Conservation (phyloP, 2,888 invertebrate genomes). For the Acleris emargana region DNA sequence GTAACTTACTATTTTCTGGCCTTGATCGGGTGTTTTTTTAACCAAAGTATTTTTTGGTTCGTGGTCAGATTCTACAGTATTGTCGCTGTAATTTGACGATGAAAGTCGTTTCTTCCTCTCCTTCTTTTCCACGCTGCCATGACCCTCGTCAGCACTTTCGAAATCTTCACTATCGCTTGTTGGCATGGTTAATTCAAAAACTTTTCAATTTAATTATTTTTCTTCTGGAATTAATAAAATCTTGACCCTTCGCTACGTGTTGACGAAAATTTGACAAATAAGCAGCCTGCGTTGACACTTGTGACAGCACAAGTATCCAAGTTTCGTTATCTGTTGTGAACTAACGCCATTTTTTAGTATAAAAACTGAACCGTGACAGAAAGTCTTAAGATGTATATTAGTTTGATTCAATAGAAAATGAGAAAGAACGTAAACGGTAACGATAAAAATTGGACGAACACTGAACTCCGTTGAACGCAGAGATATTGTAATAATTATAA, state of each 20-base stretch:
- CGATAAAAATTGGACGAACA: too few relatives aligned
- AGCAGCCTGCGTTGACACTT: conserved; percentile 13
- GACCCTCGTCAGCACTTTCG: conserved; percentile 90
- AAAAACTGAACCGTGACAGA: not conserved
- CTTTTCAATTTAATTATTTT: conserved; percentile 28
- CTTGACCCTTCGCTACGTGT: conserved; percentile 41
- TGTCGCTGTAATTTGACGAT: conserved; percentile 73
- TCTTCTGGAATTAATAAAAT: too few relatives aligned
- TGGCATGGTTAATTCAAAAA: conserved; percentile 75
- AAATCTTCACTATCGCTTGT: conserved; percentile 90
- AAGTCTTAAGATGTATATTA: not conserved
- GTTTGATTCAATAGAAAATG: too few relatives aligned
- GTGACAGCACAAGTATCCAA: conserved; percentile 13
- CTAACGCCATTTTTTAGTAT: not conserved
- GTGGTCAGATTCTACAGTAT: conserved; percentile 56
- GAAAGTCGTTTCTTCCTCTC: conserved; percentile 67
- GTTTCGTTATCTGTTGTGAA: not conserved
- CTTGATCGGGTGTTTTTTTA: conserved; percentile 40
- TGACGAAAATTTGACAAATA: conserved; percentile 38
- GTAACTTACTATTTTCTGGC: conserved; percentile 41
- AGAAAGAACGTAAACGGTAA: too few relatives aligned
- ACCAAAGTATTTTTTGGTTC: conserved; percentile 44
- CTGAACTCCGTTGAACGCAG: too few relatives aligned
- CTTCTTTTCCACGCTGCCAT: conserved; percentile 61
- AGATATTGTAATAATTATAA: too few relatives aligned